These are phyloP conservation scores for Tor tambroides DNA, from an alignment of 2,113 vertebrate genomes.

Conservation along the genomic window DNA sequence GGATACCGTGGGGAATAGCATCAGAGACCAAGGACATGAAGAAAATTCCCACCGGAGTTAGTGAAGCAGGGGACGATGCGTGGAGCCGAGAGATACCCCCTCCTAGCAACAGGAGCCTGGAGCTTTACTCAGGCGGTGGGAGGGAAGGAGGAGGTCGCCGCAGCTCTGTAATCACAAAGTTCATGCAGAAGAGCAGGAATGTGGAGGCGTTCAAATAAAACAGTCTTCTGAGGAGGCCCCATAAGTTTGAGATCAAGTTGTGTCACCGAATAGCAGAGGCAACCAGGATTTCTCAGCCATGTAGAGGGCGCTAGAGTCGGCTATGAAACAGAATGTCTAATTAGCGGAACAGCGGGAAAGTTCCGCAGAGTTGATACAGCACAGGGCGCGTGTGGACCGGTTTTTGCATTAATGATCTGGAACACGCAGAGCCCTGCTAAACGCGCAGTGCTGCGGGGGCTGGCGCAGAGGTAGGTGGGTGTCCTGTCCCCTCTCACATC, in stretches of 20 bases:
- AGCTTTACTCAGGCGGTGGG: slow-evolving; percentile 48
- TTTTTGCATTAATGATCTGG: slow-evolving; percentile 76
- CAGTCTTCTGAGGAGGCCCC: slow-evolving; percentile 33
- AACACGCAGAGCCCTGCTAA: slow-evolving; percentile 54
- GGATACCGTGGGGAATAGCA: slow-evolving; percentile 54
- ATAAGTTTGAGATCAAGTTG: slow-evolving; percentile 47
- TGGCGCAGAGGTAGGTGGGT: slow-evolving; percentile 1
- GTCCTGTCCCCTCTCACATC: slow-evolving; percentile 28
- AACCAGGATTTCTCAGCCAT: neutral
- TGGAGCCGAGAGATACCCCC: slow-evolving; percentile 40
- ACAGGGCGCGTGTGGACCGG: slow-evolving; percentile 66
- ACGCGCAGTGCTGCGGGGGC: slow-evolving; percentile 30
- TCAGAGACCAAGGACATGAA: slow-evolving; percentile 57
- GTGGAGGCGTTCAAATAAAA: slow-evolving; percentile 45
- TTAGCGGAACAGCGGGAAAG: slow-evolving; percentile 74
- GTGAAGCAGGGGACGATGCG: slow-evolving; percentile 39
- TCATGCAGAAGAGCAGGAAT: slow-evolving; percentile 53
- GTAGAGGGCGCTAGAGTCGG: slow-evolving; percentile 15
- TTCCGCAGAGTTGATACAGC: slow-evolving; percentile 68
- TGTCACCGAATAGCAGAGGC: slow-evolving; percentile 5
- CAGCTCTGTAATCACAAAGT: slow-evolving; percentile 58
- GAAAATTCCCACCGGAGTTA: slow-evolving; percentile 48
- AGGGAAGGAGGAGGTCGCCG: neutral
- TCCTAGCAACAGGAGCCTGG: slow-evolving; percentile 46
- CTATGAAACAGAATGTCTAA: slow-evolving; percentile 76